phyloP scores from a whole-genome alignment of 2,797 vertebrate species.

The Poeciliopsis gracilis region DNA sequence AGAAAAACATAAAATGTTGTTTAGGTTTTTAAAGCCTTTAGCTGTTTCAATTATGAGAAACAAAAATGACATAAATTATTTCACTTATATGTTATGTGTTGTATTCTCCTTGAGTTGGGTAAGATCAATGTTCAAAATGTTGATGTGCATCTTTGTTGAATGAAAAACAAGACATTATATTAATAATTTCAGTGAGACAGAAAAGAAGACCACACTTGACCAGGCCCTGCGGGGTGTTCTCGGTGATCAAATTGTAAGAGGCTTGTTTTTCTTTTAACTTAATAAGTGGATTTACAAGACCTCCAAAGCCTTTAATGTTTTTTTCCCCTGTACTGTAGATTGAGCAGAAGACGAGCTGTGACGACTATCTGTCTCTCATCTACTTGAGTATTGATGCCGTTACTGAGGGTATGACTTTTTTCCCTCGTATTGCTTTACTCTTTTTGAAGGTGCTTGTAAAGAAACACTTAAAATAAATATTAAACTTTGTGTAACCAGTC shows the following conservation, averaged over 20 bases:
- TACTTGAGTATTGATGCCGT: slow-evolving; percentile 94
- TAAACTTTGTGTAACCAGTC: neutral
- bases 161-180: neutral
- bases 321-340: slow-evolving; percentile 76
- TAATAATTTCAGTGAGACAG: slow-evolving; percentile 86
- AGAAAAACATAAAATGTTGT: neutral
- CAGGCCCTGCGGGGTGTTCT: slow-evolving; percentile 92
- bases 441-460: neutral
- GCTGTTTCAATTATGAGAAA: too few relatives aligned
- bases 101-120: neutral
- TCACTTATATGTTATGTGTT: too few relatives aligned
- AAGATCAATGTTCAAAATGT: neutral
- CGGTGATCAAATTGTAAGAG: slow-evolving; percentile 91
- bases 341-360: slow-evolving; percentile 86
- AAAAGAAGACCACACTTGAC: slow-evolving; percentile 96
- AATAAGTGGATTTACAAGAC: rapidly evolving
- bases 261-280: neutral
- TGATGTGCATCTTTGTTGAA: neutral
- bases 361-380: slow-evolving; percentile 93
- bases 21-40: neutral
- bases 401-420: slow-evolving; percentile 85
- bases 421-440: too few relatives aligned
- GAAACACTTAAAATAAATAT: neutral
- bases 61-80: too few relatives aligned
- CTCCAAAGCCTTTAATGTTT: neutral